A percentile compares a stretch with the other conserved stretches of the same genome.
Evolutionary conservation across 2,888 invertebrate genomes (phyloP).

Genomic region (Apodemia zela): DNA sequence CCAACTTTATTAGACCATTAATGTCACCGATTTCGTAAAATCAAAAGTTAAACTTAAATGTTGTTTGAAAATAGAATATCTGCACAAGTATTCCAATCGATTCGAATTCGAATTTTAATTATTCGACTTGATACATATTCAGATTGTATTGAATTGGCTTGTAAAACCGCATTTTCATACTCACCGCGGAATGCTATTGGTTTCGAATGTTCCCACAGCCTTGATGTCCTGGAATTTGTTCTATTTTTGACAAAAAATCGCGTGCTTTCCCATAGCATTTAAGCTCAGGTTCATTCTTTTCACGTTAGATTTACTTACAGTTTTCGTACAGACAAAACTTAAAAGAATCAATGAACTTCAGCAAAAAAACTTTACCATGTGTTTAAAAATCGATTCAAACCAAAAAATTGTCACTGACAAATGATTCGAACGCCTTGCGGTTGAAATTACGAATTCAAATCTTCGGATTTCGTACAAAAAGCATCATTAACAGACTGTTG

Average conservation of each 20-base stretch:
- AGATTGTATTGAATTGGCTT: constrained; percentile 63
- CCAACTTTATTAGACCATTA: constrained; percentile 11
- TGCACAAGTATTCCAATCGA: constrained; percentile 50
- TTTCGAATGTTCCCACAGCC: constrained; percentile 62
- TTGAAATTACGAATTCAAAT: constrained; percentile 79
- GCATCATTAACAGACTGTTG: constrained; percentile 72
- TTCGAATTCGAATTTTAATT: constrained; percentile 43
- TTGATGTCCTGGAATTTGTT: constrained; percentile 47
- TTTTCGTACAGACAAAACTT: constrained; percentile 1
- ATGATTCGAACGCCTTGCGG: constrained; percentile 79
- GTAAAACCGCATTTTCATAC: constrained; percentile 68
- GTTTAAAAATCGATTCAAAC: constrained; percentile 80
- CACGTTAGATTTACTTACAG: neutral
- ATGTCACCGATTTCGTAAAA: constrained; percentile 18
- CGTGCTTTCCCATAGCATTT: constrained; percentile 65
- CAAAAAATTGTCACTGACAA: constrained; percentile 81
- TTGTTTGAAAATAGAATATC: constrained; percentile 35
- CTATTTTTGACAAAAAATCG: constrained; percentile 62
- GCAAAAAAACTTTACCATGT: constrained; percentile 65
- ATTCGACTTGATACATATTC: constrained; percentile 63
- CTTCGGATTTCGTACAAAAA: constrained; percentile 77
- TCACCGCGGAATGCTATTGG: constrained; percentile 63
- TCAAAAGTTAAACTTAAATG: constrained; percentile 16
- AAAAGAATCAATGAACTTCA: constrained; percentile 26
- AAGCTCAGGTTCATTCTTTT: constrained; percentile 36